Evolutionary conservation across 2,113 vertebrate species (phyloP).

Genomic region (Okapia johnstoni): DNA sequence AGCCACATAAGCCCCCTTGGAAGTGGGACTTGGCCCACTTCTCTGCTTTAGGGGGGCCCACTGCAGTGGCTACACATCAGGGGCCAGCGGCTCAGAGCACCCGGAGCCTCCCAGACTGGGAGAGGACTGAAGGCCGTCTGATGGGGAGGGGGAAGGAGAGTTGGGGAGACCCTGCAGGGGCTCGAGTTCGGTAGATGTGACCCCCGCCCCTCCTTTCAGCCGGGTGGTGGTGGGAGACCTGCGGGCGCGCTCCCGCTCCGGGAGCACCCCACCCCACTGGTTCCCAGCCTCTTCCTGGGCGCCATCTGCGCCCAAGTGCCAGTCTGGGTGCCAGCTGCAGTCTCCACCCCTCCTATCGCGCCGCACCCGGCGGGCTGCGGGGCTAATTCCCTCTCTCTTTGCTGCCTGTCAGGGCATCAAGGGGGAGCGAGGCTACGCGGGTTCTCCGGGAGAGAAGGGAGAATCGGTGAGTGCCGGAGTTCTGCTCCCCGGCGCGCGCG

Average conservation of each 20-base stretch:
- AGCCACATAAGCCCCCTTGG: not conserved
- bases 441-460: constrained; percentile 89
- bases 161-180: not conserved
- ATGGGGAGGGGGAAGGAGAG: not conserved
- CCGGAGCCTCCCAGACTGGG: accelerated
- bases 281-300: accelerated
- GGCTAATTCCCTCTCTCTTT: constrained; percentile 22
- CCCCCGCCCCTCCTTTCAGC: not conserved
- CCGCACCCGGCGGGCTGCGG: accelerated
- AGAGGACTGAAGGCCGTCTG: not conserved
- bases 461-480: constrained; percentile 89
- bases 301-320: not conserved
- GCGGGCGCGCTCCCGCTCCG: accelerated
- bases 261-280: not conserved
- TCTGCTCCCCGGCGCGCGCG: accelerated
- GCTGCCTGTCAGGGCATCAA: constrained; percentile 85
- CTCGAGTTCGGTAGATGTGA: not conserved
- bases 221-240: not conserved
- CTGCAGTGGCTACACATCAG: not conserved
- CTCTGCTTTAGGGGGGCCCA: not conserved
- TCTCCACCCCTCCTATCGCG: not conserved
- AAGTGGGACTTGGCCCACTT: not conserved
- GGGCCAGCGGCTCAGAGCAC: not conserved
- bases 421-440: constrained; percentile 89
- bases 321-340: not conserved